phyloP scores from a whole-genome alignment of 1,140 invertebrate species.

The Drosophila bocqueti region DNA sequence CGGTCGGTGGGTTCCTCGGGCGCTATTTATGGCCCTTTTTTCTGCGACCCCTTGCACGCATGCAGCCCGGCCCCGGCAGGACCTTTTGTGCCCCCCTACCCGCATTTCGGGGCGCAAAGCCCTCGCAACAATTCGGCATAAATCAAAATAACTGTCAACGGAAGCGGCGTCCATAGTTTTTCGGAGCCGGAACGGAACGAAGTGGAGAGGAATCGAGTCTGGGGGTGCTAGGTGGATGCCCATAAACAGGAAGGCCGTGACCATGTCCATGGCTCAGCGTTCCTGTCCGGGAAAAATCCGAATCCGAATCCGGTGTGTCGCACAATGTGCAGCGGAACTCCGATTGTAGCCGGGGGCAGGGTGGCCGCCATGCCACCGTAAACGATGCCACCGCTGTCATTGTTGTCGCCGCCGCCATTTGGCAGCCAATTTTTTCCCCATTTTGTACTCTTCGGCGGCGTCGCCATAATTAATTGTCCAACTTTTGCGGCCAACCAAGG shows the following conservation, averaged over 20 bases:
- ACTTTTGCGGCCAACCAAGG: conserved; percentile 61
- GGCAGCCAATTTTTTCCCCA: conserved; percentile 61
- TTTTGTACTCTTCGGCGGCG: conserved; percentile 45
- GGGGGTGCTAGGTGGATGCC: conserved; percentile 15
- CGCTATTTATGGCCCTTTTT: conserved; percentile 74
- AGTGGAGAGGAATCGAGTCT: conserved; percentile 30
- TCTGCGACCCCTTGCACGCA: conserved; percentile 53
- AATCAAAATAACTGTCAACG: conserved; percentile 83
- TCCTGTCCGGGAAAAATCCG: conserved; percentile 35
- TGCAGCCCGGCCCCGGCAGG: conserved; percentile 14
- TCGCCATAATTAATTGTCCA: conserved; percentile 73
- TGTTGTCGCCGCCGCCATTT: conserved; percentile 47
- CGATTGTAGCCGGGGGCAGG: conserved; percentile 26
- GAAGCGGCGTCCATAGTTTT: conserved; percentile 80
- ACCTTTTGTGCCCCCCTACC: conserved; percentile 10
- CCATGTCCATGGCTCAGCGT: conserved; percentile 28
- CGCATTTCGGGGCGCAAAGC: conserved; percentile 23
- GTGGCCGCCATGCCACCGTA: conserved; percentile 40
- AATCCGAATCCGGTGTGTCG: conserved; percentile 52
- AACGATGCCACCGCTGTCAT: conserved; percentile 28
- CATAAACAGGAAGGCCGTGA: conserved; percentile 51
- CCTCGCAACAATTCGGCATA: conserved; percentile 66
- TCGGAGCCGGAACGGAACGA: conserved; percentile 52
- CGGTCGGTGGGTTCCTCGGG: conserved; percentile 3
- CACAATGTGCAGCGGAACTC: conserved; percentile 49